These are phyloP conservation scores for Otolemur garnettii DNA, from an alignment of 2,113 vertebrate species.

Conservation along the genomic window DNA sequence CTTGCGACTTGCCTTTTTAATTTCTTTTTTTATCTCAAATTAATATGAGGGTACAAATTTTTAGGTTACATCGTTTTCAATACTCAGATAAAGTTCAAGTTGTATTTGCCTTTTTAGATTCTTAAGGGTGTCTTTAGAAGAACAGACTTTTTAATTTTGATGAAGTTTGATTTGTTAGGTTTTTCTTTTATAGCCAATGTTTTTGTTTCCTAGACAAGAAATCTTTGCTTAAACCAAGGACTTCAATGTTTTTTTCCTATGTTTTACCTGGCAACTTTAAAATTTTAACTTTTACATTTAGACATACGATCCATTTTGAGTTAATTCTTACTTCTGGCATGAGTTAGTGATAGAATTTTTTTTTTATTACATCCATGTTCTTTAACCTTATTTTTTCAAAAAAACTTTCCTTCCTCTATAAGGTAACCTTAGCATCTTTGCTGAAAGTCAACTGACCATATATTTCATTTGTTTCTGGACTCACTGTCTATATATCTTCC, in stretches of 20 bases:
- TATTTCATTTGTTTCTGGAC: neutral
- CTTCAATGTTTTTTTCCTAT: neutral
- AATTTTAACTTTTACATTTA: neutral
- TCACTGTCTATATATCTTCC: neutral
- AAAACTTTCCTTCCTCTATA: neutral
- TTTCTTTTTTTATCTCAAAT: neutral
- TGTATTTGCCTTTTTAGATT: neutral
- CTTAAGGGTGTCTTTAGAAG: neutral
- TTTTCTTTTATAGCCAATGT: neutral
- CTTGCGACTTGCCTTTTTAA: neutral
- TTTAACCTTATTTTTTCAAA: neutral
- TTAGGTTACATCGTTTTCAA: too few species aligned
- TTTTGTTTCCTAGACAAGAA: constrained; percentile 15
- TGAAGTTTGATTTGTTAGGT: neutral
- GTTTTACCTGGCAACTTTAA: neutral
- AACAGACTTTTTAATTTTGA: neutral
- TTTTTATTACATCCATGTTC: neutral
- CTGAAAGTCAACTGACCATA: too few species aligned
- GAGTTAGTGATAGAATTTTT: neutral
- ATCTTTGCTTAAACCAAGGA: neutral
- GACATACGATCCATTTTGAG: neutral
- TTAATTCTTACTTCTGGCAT: neutral
- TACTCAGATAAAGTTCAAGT: too few species aligned
- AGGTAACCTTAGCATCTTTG: neutral
- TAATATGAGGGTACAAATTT: too few species aligned